phyloP scores from a whole-genome alignment of 2,888 invertebrate genomes.

The Agrenia bidenticulata region DNA sequence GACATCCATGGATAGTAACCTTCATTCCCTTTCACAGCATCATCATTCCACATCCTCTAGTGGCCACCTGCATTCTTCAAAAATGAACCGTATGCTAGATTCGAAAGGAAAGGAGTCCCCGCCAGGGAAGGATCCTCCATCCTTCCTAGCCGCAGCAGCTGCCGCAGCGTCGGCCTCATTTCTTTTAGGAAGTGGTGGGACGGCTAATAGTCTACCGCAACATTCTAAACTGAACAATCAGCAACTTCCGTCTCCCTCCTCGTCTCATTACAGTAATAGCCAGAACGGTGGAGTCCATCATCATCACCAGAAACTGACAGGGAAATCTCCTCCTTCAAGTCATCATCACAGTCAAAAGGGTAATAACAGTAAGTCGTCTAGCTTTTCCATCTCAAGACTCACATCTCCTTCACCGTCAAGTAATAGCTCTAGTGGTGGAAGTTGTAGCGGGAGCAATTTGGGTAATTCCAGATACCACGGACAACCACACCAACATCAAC shows the following conservation, averaged over 20 bases:
- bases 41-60: slow-evolving; percentile 29
- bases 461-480: slow-evolving; percentile 39
- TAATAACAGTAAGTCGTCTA: slow-evolving; percentile 46
- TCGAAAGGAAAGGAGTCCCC: slow-evolving; percentile 26
- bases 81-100: slow-evolving; percentile 24
- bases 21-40: slow-evolving; percentile 32
- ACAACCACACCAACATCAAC: slow-evolving; percentile 26
- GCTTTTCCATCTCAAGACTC: slow-evolving; percentile 53
- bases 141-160: slow-evolving; percentile 35
- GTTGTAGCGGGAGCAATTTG: slow-evolving; percentile 40
- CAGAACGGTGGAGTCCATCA: slow-evolving; percentile 28
- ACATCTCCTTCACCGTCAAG: slow-evolving; percentile 53
- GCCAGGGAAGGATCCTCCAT: slow-evolving; percentile 16
- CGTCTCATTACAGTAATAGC: slow-evolving; percentile 16
- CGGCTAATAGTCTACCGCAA: slow-evolving; percentile 14
- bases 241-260: slow-evolving; percentile 34
- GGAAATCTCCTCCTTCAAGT: slow-evolving; percentile 37
- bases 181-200: slow-evolving; percentile 26
- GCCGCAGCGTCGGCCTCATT: slow-evolving; percentile 37
- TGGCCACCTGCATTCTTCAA: slow-evolving; percentile 2
- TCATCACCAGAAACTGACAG: slow-evolving; percentile 15
- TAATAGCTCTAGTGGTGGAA: slow-evolving; percentile 44
- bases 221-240: slow-evolving; percentile 31
- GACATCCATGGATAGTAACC: slow-evolving; percentile 25
- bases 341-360: slow-evolving; percentile 31